Percentiles rank a stretch among this genome's conserved stretches.
Evolutionary conservation across 2,888 invertebrate species (phyloP).

Genomic region (Hydropsyche betteni): DNA sequence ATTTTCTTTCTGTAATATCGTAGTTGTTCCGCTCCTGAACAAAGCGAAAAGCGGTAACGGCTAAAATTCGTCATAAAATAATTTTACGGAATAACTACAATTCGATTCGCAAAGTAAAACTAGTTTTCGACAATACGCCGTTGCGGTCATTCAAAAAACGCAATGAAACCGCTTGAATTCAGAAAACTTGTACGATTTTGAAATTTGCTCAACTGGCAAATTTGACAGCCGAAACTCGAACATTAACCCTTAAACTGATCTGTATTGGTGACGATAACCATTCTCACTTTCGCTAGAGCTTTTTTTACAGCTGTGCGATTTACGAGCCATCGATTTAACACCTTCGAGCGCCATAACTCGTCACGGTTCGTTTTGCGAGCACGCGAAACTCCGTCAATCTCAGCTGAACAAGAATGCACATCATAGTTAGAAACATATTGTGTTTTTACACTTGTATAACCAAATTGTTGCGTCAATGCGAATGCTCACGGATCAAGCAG

Average conservation of each 20-base stretch:
- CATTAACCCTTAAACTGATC: too few relatives aligned
- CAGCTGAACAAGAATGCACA: neutral
- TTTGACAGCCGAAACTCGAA: too few relatives aligned
- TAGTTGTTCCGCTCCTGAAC: too few relatives aligned
- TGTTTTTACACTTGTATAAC: slow-evolving; percentile 19
- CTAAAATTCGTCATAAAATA: too few relatives aligned
- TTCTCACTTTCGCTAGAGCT: too few relatives aligned
- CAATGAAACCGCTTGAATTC: neutral
- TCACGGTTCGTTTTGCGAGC: neutral
- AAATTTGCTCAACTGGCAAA: too few relatives aligned
- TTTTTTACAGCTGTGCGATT: too few relatives aligned
- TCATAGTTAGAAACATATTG: neutral
- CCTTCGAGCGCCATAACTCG: too few relatives aligned
- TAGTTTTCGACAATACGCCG: slow-evolving; percentile 19
- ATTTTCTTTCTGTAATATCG: too few relatives aligned
- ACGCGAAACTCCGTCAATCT: neutral
- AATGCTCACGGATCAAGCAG: neutral
- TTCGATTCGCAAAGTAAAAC: slow-evolving; percentile 13
- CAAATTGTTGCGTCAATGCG: neutral
- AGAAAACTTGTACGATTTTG: neutral
- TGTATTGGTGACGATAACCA: too few relatives aligned
- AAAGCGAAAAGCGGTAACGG: too few relatives aligned
- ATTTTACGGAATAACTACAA: neutral
- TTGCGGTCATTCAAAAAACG: slow-evolving; percentile 20
- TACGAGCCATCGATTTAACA: too few relatives aligned